These are phyloP conservation scores for Etheostoma nigrum DNA, from an alignment of 2,797 vertebrate genomes.

Conservation along the genomic window DNA sequence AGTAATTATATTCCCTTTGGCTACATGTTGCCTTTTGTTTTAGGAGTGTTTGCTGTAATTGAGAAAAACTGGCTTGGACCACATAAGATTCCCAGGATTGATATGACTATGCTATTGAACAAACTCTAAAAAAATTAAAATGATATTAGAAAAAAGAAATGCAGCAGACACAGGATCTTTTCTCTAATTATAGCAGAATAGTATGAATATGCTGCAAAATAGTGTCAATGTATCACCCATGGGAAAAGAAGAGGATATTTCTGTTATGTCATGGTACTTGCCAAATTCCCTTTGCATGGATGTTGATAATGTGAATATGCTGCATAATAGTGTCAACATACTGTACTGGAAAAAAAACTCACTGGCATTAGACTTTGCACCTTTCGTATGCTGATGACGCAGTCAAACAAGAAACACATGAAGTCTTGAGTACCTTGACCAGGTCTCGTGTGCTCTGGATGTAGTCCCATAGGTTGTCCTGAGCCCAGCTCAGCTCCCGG, in stretches of 20 bases:
- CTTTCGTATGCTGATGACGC: background rate
- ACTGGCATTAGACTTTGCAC: background rate
- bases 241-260: too few species aligned
- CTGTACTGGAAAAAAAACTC: background rate
- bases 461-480: slow-evolving; percentile 82
- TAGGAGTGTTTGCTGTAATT: slow-evolving; percentile 20
- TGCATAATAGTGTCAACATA: background rate
- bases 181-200: background rate
- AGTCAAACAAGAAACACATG: background rate
- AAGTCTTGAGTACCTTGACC: slow-evolving; percentile 65
- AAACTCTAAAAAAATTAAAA: slow-evolving; percentile 13
- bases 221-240: too few species aligned
- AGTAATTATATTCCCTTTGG: slow-evolving; percentile 19
- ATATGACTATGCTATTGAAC: background rate
- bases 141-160: background rate
- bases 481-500: slow-evolving; percentile 79
- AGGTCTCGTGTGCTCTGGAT: slow-evolving; percentile 73
- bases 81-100: background rate
- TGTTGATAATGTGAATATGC: too few species aligned
- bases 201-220: background rate
- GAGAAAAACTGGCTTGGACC: slow-evolving; percentile 16
- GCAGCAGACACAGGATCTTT: background rate
- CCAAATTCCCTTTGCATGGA: too few species aligned
- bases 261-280: too few species aligned
- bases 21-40: slow-evolving; percentile 24